phyloP scores from a whole-genome alignment of 2,888 invertebrate species.

The Macaria liturata region DNA sequence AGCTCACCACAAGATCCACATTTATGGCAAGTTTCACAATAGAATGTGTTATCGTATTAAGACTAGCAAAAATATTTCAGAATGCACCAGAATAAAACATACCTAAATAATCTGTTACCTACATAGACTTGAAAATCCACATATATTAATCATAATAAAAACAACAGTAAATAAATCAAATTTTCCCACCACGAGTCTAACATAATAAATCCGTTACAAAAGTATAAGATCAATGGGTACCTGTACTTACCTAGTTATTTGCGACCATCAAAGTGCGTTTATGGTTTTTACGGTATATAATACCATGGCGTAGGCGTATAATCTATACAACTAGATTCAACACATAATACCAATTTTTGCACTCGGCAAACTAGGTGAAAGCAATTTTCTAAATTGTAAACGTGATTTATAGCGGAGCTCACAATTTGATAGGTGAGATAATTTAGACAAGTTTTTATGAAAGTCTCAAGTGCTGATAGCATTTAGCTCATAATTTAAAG shows the following conservation, averaged over 20 bases:
- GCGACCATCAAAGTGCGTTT: constrained; percentile 12
- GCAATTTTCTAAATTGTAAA: constrained; percentile 17
- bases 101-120: no score
- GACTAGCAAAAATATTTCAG: no score
- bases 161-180: no score
- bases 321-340: constrained; percentile 14
- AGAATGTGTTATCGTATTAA: no score
- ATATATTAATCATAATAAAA: no score
- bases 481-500: no score
- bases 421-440: constrained; percentile 5
- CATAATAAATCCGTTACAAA: neutral
- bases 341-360: constrained; percentile 12
- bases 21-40: no score
- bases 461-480: neutral
- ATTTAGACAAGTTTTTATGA: neutral
- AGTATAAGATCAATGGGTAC: constrained; percentile 2
- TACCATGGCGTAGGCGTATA: constrained; percentile 14
- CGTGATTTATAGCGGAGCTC: constrained; percentile 14
- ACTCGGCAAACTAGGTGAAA: constrained; percentile 15
- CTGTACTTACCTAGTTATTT: constrained; percentile 7
- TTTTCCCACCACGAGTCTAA: neutral
- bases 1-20: no score
- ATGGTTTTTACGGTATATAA: constrained; percentile 18
- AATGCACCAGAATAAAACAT: no score
- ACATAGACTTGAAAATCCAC: no score